phyloP scores from a whole-genome alignment of 2,797 vertebrate species.

The Cebuella pygmaea region DNA sequence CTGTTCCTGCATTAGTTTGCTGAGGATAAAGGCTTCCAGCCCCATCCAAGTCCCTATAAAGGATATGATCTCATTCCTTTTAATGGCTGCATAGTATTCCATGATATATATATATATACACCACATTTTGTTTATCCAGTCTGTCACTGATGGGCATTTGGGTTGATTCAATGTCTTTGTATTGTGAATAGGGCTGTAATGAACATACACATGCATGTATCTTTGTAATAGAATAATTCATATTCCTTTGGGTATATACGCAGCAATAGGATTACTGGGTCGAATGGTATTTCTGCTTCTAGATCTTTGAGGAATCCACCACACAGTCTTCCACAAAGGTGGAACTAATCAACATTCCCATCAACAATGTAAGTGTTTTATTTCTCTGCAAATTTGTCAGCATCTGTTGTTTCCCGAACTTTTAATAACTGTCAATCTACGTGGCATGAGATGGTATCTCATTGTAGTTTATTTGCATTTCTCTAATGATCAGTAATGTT shows the following conservation, averaged over 20 bases:
- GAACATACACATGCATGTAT: neutral
- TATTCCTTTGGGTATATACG: neutral
- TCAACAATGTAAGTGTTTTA: neutral
- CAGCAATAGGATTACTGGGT: neutral
- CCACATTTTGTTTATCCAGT: neutral
- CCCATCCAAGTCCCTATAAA: neutral
- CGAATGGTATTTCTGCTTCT: neutral
- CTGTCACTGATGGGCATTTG: neutral
- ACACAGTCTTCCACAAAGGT: no score
- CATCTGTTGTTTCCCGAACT: neutral
- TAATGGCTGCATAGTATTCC: neutral
- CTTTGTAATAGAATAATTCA: neutral
- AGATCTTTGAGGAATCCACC: neutral
- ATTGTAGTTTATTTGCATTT: neutral
- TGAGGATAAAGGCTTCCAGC: neutral
- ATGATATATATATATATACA: neutral
- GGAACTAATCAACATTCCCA: neutral
- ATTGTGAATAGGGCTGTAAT: neutral
- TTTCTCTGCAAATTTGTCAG: neutral
- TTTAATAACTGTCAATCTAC: neutral
- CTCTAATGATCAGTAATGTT: neutral
- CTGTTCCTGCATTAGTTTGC: neutral
- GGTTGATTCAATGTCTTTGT: neutral
- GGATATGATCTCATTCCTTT: neutral
- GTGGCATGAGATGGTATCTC: neutral